phyloP scores from a whole-genome alignment of 1,140 invertebrate species.

The Leptonema lineaticorne region DNA sequence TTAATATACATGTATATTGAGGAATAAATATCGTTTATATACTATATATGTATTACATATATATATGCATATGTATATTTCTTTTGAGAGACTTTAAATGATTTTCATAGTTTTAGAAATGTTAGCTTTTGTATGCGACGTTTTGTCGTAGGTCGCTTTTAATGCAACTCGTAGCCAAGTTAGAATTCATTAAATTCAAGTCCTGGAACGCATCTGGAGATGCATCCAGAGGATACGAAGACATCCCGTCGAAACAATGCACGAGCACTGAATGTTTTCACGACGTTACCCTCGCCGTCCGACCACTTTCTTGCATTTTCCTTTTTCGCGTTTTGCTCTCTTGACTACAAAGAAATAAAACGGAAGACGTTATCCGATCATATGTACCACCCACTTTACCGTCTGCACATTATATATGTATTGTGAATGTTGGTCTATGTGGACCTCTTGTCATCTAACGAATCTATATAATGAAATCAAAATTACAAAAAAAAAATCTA shows the following conservation, averaged over 20 bases:
- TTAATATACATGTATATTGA: no score
- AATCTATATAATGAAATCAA: no score
- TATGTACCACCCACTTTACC: no score
- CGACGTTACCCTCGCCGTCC: background rate
- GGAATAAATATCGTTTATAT: no score
- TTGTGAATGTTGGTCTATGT: no score
- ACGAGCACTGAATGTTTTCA: background rate
- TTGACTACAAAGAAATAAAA: slow-evolving; percentile 8
- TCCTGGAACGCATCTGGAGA: slow-evolving; percentile 1
- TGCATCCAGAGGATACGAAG: background rate
- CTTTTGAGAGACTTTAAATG: no score
- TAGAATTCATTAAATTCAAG: slow-evolving; percentile 15
- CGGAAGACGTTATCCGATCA: slow-evolving; percentile 14
- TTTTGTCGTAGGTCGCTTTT: background rate
- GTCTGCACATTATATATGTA: no score
- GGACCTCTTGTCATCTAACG: no score
- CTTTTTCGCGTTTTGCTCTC: slow-evolving; percentile 7
- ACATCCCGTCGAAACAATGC: background rate
- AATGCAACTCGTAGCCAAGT: background rate
- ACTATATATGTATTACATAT: no score
- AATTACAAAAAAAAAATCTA: no score
- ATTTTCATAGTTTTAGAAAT: background rate
- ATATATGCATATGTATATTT: no score
- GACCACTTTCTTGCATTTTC: background rate
- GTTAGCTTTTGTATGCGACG: background rate